Conservation (phyloP, 1,140 invertebrate species). For the Drosophila pallidifrons region DNA sequence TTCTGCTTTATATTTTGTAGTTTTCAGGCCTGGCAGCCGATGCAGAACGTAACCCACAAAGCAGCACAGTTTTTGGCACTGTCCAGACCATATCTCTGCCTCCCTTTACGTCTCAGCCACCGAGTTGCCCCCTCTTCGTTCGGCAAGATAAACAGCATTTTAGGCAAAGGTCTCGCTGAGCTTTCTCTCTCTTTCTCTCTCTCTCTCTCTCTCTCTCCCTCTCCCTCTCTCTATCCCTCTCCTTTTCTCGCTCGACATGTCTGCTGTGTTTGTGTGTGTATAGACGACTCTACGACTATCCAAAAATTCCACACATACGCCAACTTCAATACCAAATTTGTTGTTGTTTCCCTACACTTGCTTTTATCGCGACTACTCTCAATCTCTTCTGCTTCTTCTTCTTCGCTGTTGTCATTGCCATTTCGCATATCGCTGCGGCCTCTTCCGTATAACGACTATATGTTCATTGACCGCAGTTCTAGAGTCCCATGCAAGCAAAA, state of each 20-base stretch:
- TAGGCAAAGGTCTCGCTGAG: conserved; percentile 55
- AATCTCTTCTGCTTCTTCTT: conserved; percentile 23
- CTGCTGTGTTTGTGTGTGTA: conserved; percentile 11
- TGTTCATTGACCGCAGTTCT: conserved; percentile 78
- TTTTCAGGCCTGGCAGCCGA: conserved; percentile 43
- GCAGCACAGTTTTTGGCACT: conserved; percentile 59
- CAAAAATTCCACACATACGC: conserved; percentile 18
- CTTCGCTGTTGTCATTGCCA: conserved; percentile 9
- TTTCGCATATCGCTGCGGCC: conserved; percentile 36
- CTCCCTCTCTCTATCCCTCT: too few species aligned
- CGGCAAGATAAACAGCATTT: conserved; percentile 79
- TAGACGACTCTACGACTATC: conserved; percentile 32
- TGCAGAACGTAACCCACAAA: conserved; percentile 54
- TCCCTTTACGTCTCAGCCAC: neutral
- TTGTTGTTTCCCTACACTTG: conserved; percentile 25
- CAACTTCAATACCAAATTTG: neutral
- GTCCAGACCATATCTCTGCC: conserved; percentile 23
- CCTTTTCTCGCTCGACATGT: neutral
- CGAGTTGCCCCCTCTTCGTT: conserved; percentile 25
- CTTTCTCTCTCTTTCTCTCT: neutral
- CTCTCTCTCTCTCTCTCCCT: too few species aligned
- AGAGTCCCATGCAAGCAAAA: conserved; percentile 18
- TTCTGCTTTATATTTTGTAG: conserved; percentile 69
- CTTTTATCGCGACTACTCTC: conserved; percentile 56
- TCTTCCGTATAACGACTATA: conserved; percentile 43